Evolutionary conservation across 1,140 invertebrate species (phyloP).

Genomic region (Episyrphus balteatus): DNA sequence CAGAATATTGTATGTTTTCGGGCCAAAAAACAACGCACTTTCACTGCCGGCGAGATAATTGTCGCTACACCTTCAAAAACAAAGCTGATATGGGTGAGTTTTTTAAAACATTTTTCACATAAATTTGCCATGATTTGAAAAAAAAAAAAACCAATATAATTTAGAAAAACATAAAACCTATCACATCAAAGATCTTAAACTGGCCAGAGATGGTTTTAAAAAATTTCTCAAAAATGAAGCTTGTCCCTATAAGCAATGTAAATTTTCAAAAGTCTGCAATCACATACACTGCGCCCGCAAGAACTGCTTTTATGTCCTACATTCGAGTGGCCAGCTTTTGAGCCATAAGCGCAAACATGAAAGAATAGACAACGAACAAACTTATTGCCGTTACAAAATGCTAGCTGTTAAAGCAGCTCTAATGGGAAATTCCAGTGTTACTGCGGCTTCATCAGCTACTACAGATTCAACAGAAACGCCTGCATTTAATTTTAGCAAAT

Average conservation of each 20-base stretch:
- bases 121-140: no score
- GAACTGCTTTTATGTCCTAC: constrained; percentile 86
- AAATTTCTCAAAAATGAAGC: constrained; percentile 95
- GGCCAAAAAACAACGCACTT: constrained; percentile 92
- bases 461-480: no score
- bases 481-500: no score
- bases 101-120: no score
- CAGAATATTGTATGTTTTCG: constrained; percentile 66
- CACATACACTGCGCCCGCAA: constrained; percentile 93
- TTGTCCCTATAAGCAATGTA: constrained; percentile 75
- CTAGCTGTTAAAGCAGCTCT: constrained; percentile 18
- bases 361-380: constrained; percentile 70
- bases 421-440: background rate
- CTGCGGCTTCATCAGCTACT: background rate
- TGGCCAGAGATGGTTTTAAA: constrained; percentile 88
- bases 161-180: constrained; percentile 93
- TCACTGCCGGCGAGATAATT: constrained; percentile 76
- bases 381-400: constrained; percentile 61
- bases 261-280: constrained; percentile 82
- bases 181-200: constrained; percentile 90
- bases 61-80: constrained; percentile 92
- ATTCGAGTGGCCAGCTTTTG: constrained; percentile 86
- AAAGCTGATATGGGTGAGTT: constrained; percentile 92
- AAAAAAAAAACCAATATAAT: no score
- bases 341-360: constrained; percentile 94